Conservation (phyloP, 2,797 vertebrate genomes). For the Orestias chungarensis region DNA sequence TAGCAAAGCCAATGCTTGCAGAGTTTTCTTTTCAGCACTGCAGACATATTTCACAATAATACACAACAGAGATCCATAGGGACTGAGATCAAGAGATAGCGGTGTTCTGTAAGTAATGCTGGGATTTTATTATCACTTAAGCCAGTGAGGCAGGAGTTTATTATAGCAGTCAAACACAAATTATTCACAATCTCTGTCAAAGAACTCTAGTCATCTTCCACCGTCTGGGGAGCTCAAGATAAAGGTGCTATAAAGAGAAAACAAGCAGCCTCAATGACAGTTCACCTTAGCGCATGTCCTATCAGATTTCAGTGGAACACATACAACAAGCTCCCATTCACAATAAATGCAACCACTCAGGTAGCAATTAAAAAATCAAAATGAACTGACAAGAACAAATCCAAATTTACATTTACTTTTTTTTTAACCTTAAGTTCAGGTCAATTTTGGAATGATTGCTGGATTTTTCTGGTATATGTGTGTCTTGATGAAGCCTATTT, state of each 20-base stretch:
- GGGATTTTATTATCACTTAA: conserved; percentile 54
- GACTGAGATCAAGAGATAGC: conserved; percentile 20
- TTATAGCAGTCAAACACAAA: conserved; percentile 55
- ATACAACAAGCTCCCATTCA: neutral
- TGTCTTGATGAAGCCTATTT: neutral
- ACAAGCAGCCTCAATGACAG: conserved; percentile 3
- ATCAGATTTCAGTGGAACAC: neutral
- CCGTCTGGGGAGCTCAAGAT: conserved; percentile 20
- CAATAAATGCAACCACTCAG: neutral
- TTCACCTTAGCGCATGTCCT: conserved; percentile 1
- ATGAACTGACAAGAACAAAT: neutral
- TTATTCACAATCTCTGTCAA: conserved; percentile 44
- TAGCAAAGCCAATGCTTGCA: conserved; percentile 1
- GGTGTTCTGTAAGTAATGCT: conserved; percentile 38
- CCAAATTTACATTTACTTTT: neutral
- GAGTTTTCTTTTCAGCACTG: conserved; percentile 11
- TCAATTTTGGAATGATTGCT: neutral
- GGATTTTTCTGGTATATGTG: neutral
- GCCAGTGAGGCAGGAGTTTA: conserved; percentile 43
- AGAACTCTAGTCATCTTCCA: conserved; percentile 40
- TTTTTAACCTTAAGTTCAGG: neutral
- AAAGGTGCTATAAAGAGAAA: conserved; percentile 22
- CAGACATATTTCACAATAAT: conserved; percentile 16
- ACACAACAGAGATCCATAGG: conserved; percentile 30
- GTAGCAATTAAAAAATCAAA: neutral